Evolutionary conservation across 2,113 vertebrate genomes (phyloP), one percentile per base, ranked within the genome.

Genomic region (Trochalopteron elliotii): DNA sequence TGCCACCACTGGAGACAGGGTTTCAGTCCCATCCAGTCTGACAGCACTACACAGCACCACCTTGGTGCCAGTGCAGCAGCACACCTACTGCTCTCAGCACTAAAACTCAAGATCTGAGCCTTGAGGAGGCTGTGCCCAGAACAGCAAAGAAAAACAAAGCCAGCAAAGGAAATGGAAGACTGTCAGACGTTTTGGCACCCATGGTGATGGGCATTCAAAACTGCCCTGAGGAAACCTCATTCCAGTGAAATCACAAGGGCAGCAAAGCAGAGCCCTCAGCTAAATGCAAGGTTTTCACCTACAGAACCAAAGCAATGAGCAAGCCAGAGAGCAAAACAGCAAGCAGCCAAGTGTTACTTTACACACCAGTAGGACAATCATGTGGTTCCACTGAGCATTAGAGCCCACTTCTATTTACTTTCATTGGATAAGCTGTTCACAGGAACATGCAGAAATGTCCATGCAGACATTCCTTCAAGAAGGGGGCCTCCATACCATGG

Each of bases 1-100:
- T 1, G 3, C 33, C 25, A 18, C 33, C 68, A 35, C 7, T 3
- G 3, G 17, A 47, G 15, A 56, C 25, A 9, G 1, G 2, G 0
- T n/a, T 59, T 40, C 30, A 45, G 59, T 28, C 21, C 30, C 6
- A 6, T 8, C 52, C 60, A 28, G 7, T 18, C 7, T 2, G 5
- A 33, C 1, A 6, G 57, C 80, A 40, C 57, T 8, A 20, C 11
- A 17, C 33, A 84, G 50, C 64, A 63, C 33, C 69, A 23, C 12
- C 28, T 7, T 1, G 0, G 24, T 44, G 37, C 8, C 67, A 76
- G 35, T 3, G 28, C 50, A 74, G 40, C 2, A 68, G 56, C 55
- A 87, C 16, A 21, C 3, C 61, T 8, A 20, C 14, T 27, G 49
- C n/a, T 65, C 40, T 40, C 42, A 33, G 60, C 42, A 70, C 39